Conservation (phyloP, 2,797 vertebrate species). For the Hyperoplus lanceolatus region DNA sequence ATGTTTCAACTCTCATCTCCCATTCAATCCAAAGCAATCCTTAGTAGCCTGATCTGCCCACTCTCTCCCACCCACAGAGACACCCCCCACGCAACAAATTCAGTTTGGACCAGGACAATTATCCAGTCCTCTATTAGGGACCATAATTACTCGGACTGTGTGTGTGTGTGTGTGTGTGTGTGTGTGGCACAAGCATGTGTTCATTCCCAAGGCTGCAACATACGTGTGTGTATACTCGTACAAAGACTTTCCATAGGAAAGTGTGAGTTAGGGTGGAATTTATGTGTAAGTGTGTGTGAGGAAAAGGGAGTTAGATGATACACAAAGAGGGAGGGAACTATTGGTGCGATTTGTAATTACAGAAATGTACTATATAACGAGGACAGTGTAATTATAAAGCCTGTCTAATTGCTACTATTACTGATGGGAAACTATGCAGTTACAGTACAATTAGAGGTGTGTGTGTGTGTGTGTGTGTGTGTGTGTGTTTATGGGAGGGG, state of each 20-base stretch:
- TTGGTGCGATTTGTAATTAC: constrained; percentile 91
- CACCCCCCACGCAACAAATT: constrained; percentile 32
- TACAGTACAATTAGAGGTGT: constrained; percentile 80
- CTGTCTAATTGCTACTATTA: constrained; percentile 93
- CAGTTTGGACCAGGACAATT: constrained; percentile 42
- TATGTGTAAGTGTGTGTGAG: constrained; percentile 16
- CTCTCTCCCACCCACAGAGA: constrained; percentile 39
- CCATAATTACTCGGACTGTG: constrained; percentile 45
- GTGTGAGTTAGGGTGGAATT: constrained; percentile 15
- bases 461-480: constrained; percentile 36
- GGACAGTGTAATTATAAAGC: constrained; percentile 90
- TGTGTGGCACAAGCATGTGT: constrained; percentile 17
- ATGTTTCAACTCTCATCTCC: constrained; percentile 28
- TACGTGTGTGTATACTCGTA: constrained; percentile 35
- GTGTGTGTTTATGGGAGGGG: constrained; percentile 20
- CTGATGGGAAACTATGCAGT: constrained; percentile 84
- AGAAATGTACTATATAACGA: constrained; percentile 91
- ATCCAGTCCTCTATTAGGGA: constrained; percentile 40
- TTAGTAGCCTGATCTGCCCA: constrained; percentile 31
- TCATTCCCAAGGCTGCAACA: constrained; percentile 28
- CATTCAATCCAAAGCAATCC: constrained; percentile 40
- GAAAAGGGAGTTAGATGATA: constrained; percentile 51
- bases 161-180: constrained; percentile 19
- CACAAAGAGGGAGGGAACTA: constrained; percentile 83
- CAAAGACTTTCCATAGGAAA: constrained; percentile 30